Base-by-base conservation (phyloP, 2,797 vertebrate species). In the Amblyraja radiata region DNA sequence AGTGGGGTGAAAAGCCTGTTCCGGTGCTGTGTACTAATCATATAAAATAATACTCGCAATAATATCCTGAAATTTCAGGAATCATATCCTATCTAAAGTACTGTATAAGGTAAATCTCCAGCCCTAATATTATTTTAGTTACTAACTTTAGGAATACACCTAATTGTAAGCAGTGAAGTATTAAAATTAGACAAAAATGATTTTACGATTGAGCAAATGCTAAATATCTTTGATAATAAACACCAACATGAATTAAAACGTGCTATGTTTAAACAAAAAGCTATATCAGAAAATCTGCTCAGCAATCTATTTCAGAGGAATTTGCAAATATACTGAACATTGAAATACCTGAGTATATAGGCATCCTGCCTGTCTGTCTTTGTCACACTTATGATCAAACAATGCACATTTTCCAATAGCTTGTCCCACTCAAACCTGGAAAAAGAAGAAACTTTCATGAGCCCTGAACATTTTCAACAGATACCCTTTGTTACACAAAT, bases 331-430 rank as follows among this genome's bases (percentile, higher is more conserved):
- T 13, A 91, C 25, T 23, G 76, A 90, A 90, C 21, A 90, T 90
- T 73, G 68, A 95, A 97, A 97, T 95, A 99, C 98, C 99, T 99
- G 98, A 99, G 99, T 99, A 99, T 99, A 99, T 99, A 99, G 98
- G 99, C 99, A 99, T 99, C 99, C 98, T 99, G 98, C 97, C 98
- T 99, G 98, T 99, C 98, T 96, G 98, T 99, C 98, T 99, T 99
- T 98, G 98, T 99, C 98, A 99, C 98, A 98, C 98, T 99, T 97
- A 99, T 98, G 97, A 99, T 99, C 97, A 99, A 98, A 98, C 99
- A 99, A 96, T 99, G 98, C 98, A 99, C 98, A 99, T 99, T 99
- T 97, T 99, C 98, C 98, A 99, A 96, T 96, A 99, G 98, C 97
- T 99, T 98, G 97, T 99, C 99, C 98, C 98, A 99, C 96, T 99